Conservation (phyloP, 1,140 invertebrate genomes). For the Stegodyphus dumicola region DNA sequence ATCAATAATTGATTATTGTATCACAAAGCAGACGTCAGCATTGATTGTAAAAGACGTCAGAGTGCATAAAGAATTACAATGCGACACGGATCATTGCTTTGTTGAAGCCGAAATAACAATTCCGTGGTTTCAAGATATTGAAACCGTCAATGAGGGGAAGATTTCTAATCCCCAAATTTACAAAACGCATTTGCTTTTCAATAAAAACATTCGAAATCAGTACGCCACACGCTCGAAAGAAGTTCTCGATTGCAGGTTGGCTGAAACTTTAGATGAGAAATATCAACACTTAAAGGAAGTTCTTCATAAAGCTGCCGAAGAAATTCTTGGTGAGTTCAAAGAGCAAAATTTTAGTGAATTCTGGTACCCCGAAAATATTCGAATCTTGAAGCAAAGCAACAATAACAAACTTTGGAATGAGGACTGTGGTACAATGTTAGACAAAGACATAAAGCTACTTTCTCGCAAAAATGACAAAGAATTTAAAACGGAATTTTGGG, state of each 20-base stretch:
- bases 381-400: too few relatives aligned
- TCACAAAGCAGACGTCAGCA: too few relatives aligned
- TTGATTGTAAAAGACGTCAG: too few relatives aligned
- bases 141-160: neutral
- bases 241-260: neutral
- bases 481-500: too few relatives aligned
- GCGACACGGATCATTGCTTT: too few relatives aligned
- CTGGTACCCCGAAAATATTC: slow-evolving; percentile 2
- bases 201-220: neutral
- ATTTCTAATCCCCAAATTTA: neutral
- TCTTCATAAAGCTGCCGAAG: slow-evolving; percentile 8
- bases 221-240: slow-evolving; percentile 6
- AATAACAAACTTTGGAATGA: too few relatives aligned
- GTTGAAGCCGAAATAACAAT: too few relatives aligned
- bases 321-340: slow-evolving; percentile 14
- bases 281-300: slow-evolving; percentile 17
- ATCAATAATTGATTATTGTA: too few relatives aligned
- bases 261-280: neutral
- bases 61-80: too few relatives aligned
- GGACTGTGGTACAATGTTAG: too few relatives aligned
- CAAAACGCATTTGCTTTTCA: slow-evolving; percentile 14
- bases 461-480: too few relatives aligned
- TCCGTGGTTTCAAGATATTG: neutral
- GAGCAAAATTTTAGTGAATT: slow-evolving; percentile 4
- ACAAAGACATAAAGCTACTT: too few relatives aligned